Evolutionary conservation across 2,797 vertebrate genomes (phyloP), one percentile per base, ranked within the genome.

Genomic region (Pelochelys cantorii): DNA sequence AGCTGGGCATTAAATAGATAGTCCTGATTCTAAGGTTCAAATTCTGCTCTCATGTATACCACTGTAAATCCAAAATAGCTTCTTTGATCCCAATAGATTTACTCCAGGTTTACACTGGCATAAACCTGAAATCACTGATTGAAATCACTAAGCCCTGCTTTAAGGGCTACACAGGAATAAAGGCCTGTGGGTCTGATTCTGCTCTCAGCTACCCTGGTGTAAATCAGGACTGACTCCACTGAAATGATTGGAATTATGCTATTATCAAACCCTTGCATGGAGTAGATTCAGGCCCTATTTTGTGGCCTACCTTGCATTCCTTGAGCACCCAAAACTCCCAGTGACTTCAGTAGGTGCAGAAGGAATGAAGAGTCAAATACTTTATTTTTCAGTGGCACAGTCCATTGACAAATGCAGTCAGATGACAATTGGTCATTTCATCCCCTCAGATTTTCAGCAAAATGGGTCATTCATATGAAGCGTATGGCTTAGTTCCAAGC

Each of bases 381-480:
- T 93, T 84, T 78, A 80, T 80, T 57, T 95, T 96, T 83, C 27
- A 84, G 84, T 94, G 71, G 91, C 91, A 75, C 92, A 95, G 57
- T 86, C 89, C 60, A 65, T 4, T 90, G 87, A 94, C 68, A 91
- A 78, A 15, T 78, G 25, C 86, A 92, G 83, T 92, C 94, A 54
- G 82, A 92, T 65, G 77, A 37, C 77, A 42, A 29, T 84, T 91
- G 81, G 81, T 93, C 7, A 85, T 90, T 92, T 85, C 59, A 92
- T 83, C 88, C 94, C 42, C 55, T 48, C 31, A 91, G 88, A 95
- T 92, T 97, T 96, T 94, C 87, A 90, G 53, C 48, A 86, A 57
- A n/a, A 25, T n/a, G 52, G 90, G 5, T 56, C 82, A 42, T 83
- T 94, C 90, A 88, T 95, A 68, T 94, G 94, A 94, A 25, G 84